Base-by-base conservation (phyloP, 2,113 vertebrate genomes). In the Tympanuchus pallidicinctus region DNA sequence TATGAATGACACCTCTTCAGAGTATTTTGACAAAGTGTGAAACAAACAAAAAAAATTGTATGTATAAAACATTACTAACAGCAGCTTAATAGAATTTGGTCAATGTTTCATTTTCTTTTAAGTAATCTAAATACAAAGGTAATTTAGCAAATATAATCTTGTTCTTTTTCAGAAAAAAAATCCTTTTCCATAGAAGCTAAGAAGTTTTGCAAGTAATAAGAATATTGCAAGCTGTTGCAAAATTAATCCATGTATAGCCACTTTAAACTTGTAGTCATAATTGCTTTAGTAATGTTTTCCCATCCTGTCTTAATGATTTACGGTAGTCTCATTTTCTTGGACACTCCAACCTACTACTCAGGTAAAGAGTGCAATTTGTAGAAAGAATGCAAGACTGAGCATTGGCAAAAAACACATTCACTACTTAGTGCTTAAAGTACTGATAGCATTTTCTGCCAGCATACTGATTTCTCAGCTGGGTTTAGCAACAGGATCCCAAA, bases 91-190 rank as follows among this genome's bases (percentile, higher is more conserved):
- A 70, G 13, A 36, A 82, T 13, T 50, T 38, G 67, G 25, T 52
- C 2, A 8, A 8, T 43, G 16, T 4, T 27, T 0, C 8, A n/a
- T 71, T 84, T 82, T 27, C 24, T 60, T 96, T 95, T 76, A 94
- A 92, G 85, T 90, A 73, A 61, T 80, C 74, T 69, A 84, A 34
- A 73, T 74, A 94, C 18, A 97, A 96, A 93, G 88, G 43, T 87
- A 91, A 83, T 90, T 91, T 92, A 72, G 74, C 93, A 84, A 93
- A 96, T 92, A 92, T 79, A 95, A 94, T 95, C 88, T 89, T 94
- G 82, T 88, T 27, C 11, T 74, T 97, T 88, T 75, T 89, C 88
- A 84, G 43, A 93, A 45, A 70, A 93, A 93, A 82, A 82, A 30
- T 27, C 10, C 95, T 96, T 95, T 94, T 28, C 34, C 89, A 95